Evolutionary conservation across 2,113 vertebrate genomes (phyloP).

Genomic region (Phaetusa simplex): DNA sequence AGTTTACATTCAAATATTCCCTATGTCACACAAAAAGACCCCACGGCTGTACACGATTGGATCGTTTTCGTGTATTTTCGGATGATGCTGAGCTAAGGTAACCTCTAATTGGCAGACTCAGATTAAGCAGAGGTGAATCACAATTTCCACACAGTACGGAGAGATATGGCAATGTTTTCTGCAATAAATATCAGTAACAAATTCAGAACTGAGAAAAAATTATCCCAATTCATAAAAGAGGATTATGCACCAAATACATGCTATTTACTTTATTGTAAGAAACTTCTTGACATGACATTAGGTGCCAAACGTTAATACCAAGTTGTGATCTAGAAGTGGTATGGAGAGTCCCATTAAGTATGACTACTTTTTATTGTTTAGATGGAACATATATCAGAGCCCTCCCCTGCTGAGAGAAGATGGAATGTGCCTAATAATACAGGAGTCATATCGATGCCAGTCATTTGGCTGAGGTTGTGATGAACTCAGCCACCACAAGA

Average conservation of each 20-base stretch:
- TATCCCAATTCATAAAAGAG: neutral
- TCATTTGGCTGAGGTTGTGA: neutral
- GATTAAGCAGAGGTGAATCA: neutral
- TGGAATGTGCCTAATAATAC: neutral
- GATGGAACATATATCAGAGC: neutral
- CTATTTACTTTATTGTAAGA: neutral
- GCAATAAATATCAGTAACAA: neutral
- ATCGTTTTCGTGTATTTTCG: neutral
- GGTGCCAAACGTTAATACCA: neutral
- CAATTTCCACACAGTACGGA: neutral
- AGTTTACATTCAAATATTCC: neutral
- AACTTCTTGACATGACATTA: neutral
- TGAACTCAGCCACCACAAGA: neutral
- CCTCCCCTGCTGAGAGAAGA: neutral
- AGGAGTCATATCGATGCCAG: neutral
- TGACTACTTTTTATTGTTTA: neutral
- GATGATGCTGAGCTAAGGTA: neutral
- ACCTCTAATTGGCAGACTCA: neutral
- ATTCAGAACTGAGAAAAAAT: neutral
- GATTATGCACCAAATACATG: neutral
- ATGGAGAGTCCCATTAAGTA: neutral
- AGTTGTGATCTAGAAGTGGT: neutral
- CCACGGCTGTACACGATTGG: fast-evolving
- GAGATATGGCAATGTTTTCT: neutral
- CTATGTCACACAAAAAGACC: neutral